These are phyloP conservation scores for Stegophylla sp. DNA, from an alignment of 2,888 invertebrate species.

Conservation along the genomic window DNA sequence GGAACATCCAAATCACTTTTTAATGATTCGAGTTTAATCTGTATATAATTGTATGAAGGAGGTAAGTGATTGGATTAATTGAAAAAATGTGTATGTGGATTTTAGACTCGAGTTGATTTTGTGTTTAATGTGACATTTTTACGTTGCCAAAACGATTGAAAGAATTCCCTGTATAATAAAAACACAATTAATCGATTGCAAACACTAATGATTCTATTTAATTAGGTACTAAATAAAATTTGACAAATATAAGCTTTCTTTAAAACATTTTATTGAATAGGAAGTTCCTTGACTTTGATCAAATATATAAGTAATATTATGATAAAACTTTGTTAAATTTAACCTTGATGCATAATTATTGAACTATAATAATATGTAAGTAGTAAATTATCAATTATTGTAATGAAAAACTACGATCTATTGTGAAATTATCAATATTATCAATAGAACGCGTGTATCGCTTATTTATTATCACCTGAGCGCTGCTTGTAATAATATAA, in stretches of 20 bases:
- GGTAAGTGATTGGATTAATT: constrained; percentile 31
- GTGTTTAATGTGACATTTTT: constrained; percentile 29
- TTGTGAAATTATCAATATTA: not conserved
- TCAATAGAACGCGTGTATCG: not conserved
- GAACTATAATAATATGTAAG: not conserved
- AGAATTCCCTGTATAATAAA: constrained; percentile 15
- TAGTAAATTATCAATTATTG: not conserved
- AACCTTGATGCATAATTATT: not conserved
- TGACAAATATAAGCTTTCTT: constrained; percentile 6
- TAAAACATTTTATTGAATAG: not conserved
- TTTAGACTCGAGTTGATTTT: constrained; percentile 6
- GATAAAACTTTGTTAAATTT: not conserved
- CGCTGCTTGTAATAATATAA: no score
- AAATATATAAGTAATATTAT: not conserved
- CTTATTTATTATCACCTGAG: no score
- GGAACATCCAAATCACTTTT: constrained; percentile 18
- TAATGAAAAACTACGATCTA: no score
- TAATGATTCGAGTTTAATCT: constrained; percentile 17
- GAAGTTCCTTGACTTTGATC: constrained; percentile 14
- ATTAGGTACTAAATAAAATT: constrained; percentile 23
- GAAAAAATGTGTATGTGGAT: not conserved
- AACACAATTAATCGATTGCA: constrained; percentile 23
- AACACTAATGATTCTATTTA: constrained; percentile 22
- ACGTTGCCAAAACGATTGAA: constrained; percentile 30
- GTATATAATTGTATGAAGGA: constrained; percentile 7